Percentiles rank a stretch among this genome's conserved stretches.
phyloP scores from a whole-genome alignment of 2,113 vertebrate genomes.

The Gymnobelideus leadbeateri region DNA sequence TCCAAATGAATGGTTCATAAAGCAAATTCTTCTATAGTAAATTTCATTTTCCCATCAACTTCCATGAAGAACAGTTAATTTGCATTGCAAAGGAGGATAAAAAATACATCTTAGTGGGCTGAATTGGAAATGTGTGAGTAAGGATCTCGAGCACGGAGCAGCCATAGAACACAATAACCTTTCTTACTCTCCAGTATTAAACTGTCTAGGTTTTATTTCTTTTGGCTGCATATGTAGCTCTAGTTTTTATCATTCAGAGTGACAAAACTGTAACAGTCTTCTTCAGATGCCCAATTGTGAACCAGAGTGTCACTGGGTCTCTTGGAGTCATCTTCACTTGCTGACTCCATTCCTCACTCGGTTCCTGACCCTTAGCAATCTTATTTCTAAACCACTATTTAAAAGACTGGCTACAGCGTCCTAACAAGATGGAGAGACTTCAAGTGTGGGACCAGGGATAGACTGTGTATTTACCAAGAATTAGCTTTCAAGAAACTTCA shows the following conservation, averaged over 20 bases:
- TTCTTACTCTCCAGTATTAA: background rate
- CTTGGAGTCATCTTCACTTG: background rate
- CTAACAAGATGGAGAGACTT: background rate
- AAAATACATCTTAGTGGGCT: background rate
- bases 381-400: background rate
- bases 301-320: background rate
- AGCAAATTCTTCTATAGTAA: background rate
- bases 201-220: background rate
- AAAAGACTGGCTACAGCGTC: background rate
- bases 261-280: background rate
- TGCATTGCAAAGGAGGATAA: background rate
- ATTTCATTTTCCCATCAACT: background rate
- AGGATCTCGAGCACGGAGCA: background rate
- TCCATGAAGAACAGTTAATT: background rate
- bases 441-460: background rate
- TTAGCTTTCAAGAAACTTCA: background rate
- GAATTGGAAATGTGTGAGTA: background rate
- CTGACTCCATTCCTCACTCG: background rate
- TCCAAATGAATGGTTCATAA: background rate
- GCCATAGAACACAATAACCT: background rate
- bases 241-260: background rate
- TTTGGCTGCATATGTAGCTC: background rate
- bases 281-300: background rate
- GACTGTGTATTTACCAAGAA: background rate
- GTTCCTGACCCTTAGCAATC: background rate